Evolutionary conservation across 2,888 invertebrate species (phyloP), one percentile per base, ranked within the genome.

Genomic region (Protonemura montana): DNA sequence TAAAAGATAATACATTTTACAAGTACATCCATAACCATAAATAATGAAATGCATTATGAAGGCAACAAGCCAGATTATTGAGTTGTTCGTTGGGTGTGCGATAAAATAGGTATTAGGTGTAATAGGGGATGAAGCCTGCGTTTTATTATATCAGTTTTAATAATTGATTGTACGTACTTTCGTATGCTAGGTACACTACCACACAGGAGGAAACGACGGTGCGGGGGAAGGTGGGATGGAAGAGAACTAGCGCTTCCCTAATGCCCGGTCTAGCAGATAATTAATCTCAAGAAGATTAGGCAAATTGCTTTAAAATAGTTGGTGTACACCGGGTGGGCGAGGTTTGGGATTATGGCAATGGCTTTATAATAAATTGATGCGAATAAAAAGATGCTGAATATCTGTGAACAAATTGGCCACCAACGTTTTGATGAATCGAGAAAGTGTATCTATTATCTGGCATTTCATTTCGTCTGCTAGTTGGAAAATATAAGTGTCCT

Each of bases 231-330:
- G 59, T 21, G 21, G 59, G 35, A 10, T 35, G 35, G 35, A 3
- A 59, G 59, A 59, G 59, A 21, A 59, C 59, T 59, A 21, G 59
- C 13, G 59, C 59, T 10, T 35, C 59, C 59, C 59, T 59, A 59
- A 59, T 16, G 59, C 59, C 59, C 59, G 59, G 21, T 21, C 41
- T 5, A 10, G 59, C 59, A 13, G 2, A 21, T 21, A 59, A 41
- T 59, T 59, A 59, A 59, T 59, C 59, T 21, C 16, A 16, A 10
- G 21, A 21, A 59, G 59, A 59, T 59, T 59, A 59, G 16, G 21
- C 59, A 59, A 59, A 59, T 59, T 59, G 59, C 59, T 59, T 59
- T 59, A 59, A 59, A 59, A 59, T 59, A 59, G 59, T 59, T 59
- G 59, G 59, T 59, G 59, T 59, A 59, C 59, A 35, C 35, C 35